Percentiles rank a stretch among this genome's conserved stretches.
These are phyloP conservation scores for Manis crassicaudata DNA, from an alignment of 2,797 vertebrate genomes.

Conservation along the genomic window DNA sequence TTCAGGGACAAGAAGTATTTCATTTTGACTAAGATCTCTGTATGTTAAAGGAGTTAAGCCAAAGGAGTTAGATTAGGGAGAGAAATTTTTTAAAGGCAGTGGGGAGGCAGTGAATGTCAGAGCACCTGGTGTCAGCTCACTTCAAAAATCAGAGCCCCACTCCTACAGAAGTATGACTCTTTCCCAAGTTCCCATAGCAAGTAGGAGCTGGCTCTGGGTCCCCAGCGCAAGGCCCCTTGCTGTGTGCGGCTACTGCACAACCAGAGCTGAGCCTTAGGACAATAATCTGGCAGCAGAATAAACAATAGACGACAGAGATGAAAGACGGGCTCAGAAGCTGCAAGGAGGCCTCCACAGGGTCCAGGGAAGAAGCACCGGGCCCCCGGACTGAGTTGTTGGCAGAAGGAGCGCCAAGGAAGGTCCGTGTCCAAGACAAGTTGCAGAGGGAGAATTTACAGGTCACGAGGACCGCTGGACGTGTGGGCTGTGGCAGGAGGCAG, in stretches of 20 bases:
- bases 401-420: not conserved
- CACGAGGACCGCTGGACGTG: slow-evolving; percentile 45
- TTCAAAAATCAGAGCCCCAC: not conserved
- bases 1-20: not conserved
- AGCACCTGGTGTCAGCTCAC: not conserved
- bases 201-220: not conserved
- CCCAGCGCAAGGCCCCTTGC: not conserved
- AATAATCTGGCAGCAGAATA: slow-evolving; percentile 17
- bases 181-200: not conserved
- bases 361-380: slow-evolving; percentile 33
- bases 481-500: slow-evolving; percentile 33
- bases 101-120: not conserved
- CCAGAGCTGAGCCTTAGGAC: not conserved
- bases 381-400: slow-evolving; percentile 40
- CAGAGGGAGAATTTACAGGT: slow-evolving; percentile 19
- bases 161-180: not conserved
- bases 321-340: not conserved
- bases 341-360: not conserved
- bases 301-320: not conserved
- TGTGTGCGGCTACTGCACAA: not conserved
- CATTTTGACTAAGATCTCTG: not conserved
- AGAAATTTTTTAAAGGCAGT: not conserved
- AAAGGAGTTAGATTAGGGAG: not conserved
- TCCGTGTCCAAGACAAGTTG: not conserved
- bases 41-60: not conserved